Conservation (phyloP, 1,140 invertebrate species). For the Drosophila trapezifrons region DNA sequence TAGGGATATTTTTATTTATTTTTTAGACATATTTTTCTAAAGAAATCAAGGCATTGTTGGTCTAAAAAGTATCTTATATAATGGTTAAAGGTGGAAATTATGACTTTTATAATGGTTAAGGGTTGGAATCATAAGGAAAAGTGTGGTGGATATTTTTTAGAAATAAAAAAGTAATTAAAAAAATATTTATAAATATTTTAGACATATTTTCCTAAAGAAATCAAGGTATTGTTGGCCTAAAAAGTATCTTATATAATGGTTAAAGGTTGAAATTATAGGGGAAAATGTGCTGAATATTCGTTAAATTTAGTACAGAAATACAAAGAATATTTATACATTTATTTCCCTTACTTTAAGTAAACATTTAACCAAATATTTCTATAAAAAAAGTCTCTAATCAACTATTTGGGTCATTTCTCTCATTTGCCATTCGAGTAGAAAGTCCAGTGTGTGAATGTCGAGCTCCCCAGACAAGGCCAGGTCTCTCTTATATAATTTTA, state of each 20-base stretch:
- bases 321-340: too few relatives aligned
- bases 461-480: conserved; percentile 18
- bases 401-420: conserved; percentile 29
- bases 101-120: neutral
- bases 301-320: too few relatives aligned
- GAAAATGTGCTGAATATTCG: too few relatives aligned
- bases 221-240: neutral
- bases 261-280: too few relatives aligned
- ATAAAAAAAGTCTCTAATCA: neutral
- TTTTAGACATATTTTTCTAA: neutral
- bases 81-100: neutral
- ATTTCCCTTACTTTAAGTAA: too few relatives aligned
- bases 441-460: conserved; percentile 25
- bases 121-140: too few relatives aligned
- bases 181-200: too few relatives aligned
- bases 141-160: too few relatives aligned
- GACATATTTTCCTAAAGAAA: neutral
- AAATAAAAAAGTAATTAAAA: too few relatives aligned
- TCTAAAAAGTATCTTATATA: neutral
- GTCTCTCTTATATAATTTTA: conserved; percentile 41
- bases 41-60: neutral
- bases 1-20: too few relatives aligned
- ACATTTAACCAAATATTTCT: too few relatives aligned
- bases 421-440: conserved; percentile 28
- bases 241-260: neutral